Percentiles rank a stretch among this genome's conserved stretches.
These are phyloP conservation scores for Sebastes minor DNA, from an alignment of 2,797 vertebrate species.

Conservation along the genomic window DNA sequence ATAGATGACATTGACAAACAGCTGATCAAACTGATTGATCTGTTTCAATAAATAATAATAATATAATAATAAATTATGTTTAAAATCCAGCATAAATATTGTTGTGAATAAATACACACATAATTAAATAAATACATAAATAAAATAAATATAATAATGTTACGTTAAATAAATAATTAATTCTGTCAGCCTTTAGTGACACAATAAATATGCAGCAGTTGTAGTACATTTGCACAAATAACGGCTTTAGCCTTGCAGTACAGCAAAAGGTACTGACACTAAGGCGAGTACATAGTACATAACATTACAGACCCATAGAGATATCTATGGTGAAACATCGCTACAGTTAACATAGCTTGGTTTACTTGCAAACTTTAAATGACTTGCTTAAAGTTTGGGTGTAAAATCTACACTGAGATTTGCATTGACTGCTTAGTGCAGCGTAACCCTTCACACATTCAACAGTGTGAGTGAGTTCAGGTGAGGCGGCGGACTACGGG, in stretches of 20 bases:
- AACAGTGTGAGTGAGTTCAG: neutral
- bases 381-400: neutral
- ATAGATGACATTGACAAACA: neutral
- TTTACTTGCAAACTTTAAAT: neutral
- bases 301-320: neutral
- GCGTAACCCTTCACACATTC: neutral
- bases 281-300: conserved; percentile 27
- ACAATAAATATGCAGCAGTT: neutral
- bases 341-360: neutral
- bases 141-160: conserved; percentile 13
- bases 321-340: no score
- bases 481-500: neutral
- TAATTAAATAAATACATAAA: conserved; percentile 13
- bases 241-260: neutral
- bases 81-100: neutral
- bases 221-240: neutral
- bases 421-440: neutral
- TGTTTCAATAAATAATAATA: neutral
- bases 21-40: neutral
- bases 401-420: neutral
- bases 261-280: neutral
- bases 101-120: neutral
- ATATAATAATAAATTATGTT: neutral
- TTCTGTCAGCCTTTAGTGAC: conserved; percentile 37
- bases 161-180: neutral